These are phyloP conservation scores for Tyrannus savana DNA, from an alignment of 2,113 vertebrate species.

Conservation along the genomic window DNA sequence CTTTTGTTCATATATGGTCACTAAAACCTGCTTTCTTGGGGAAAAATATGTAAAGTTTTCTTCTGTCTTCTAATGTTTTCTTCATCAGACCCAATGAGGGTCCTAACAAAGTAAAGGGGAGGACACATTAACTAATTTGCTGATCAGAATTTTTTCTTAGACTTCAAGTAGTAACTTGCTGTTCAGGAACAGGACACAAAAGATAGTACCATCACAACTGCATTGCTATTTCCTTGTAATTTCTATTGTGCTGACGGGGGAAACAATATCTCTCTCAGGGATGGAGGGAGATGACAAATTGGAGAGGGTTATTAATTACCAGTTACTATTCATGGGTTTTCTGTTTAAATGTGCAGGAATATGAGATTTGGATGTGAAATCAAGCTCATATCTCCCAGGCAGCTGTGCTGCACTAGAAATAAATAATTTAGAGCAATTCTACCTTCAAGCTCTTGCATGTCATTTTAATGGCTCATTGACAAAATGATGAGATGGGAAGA, in stretches of 20 bases:
- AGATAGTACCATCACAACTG: neutral
- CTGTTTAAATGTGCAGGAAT: slow-evolving; percentile 40
- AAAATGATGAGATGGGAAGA: neutral
- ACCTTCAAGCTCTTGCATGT: neutral
- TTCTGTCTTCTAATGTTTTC: neutral
- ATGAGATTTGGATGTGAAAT: slow-evolving; percentile 21
- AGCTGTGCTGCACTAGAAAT: slow-evolving; percentile 18
- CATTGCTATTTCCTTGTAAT: neutral
- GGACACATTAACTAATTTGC: neutral
- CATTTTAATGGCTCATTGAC: slow-evolving; percentile 35
- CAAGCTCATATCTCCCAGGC: neutral
- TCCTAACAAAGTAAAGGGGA: rapidly evolving
- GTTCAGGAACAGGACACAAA: neutral
- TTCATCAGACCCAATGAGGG: neutral
- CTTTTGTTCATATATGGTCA: neutral
- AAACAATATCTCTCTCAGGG: neutral
- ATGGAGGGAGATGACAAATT: neutral
- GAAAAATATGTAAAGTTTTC: neutral
- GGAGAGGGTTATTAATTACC: slow-evolving; percentile 32
- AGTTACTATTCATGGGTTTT: slow-evolving; percentile 24
- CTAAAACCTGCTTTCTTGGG: neutral
- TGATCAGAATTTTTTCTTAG: neutral
- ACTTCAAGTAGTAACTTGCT: neutral
- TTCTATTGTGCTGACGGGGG: neutral
- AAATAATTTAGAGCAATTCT: slow-evolving; percentile 38